Conservation (phyloP, 2,113 vertebrate species). For the Origma solitaria region DNA sequence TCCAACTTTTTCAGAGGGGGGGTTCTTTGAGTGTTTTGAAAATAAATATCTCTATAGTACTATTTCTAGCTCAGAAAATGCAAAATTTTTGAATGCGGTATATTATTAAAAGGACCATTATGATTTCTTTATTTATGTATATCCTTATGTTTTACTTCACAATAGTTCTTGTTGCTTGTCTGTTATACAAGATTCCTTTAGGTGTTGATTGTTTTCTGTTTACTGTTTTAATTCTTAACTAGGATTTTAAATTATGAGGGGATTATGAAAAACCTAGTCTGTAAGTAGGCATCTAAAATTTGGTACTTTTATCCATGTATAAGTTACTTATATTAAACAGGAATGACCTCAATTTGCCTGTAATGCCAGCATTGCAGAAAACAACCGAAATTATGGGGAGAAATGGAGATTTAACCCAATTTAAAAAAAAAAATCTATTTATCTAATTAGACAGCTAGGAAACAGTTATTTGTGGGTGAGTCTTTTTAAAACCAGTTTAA, state of each 20-base stretch:
- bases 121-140: background rate
- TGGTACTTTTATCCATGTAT: background rate
- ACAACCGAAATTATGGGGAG: background rate
- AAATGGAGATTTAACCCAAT: background rate
- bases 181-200: background rate
- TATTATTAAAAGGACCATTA: background rate
- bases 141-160: background rate
- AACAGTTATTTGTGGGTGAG: background rate
- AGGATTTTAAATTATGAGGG: background rate
- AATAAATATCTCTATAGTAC: background rate
- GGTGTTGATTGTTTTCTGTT: background rate
- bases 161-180: background rate
- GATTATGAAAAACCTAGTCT: background rate
- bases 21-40: background rate
- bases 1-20: background rate
- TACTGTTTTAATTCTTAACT: background rate
- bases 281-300: background rate
- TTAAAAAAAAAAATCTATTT: background rate
- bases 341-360: background rate
- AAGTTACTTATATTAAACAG: background rate
- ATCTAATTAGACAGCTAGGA: background rate
- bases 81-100: background rate
- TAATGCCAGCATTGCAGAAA: background rate
- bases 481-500: background rate
- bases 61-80: background rate